Evolutionary conservation across 2,888 invertebrate species (phyloP).

Genomic region (Unio pictorum): DNA sequence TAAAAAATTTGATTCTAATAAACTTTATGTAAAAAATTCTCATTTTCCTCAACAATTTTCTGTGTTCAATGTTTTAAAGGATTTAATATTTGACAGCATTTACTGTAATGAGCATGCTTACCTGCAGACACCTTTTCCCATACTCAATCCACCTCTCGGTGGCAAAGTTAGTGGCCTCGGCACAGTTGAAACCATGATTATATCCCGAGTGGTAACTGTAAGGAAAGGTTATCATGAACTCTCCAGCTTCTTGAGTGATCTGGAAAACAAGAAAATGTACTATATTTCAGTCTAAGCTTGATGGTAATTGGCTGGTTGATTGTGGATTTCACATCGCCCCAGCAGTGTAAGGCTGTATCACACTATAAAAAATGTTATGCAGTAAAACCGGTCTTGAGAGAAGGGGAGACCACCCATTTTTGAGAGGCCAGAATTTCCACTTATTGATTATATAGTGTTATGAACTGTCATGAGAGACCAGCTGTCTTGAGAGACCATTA

Average conservation of each 20-base stretch:
- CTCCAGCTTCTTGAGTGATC: slow-evolving; percentile 95
- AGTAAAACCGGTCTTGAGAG: too few species aligned
- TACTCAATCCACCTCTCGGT: slow-evolving; percentile 98
- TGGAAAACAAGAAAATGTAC: slow-evolving; percentile 58
- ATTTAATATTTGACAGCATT: not conserved
- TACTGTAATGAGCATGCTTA: slow-evolving; percentile 23
- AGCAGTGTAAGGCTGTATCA: too few species aligned
- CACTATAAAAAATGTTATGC: too few species aligned
- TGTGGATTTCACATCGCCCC: too few species aligned
- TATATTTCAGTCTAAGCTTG: too few species aligned
- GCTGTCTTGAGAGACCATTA: too few species aligned
- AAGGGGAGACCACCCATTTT: too few species aligned
- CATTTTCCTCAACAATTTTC: not conserved
- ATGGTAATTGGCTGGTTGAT: too few species aligned
- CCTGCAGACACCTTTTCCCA: slow-evolving; percentile 80
- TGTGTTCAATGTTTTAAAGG: not conserved
- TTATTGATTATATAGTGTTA: too few species aligned
- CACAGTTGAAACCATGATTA: slow-evolving; percentile 98
- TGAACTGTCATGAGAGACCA: too few species aligned
- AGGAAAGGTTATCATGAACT: slow-evolving; percentile 99
- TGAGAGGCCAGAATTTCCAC: too few species aligned
- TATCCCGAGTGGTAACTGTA: slow-evolving; percentile 99
- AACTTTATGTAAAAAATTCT: not conserved
- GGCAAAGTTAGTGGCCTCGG: slow-evolving; percentile 99
- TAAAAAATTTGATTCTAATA: too few species aligned